Percentiles rank a stretch among this genome's conserved stretches.
Evolutionary conservation across 2,888 invertebrate genomes (phyloP).

Genomic region (Venusia cambrica): DNA sequence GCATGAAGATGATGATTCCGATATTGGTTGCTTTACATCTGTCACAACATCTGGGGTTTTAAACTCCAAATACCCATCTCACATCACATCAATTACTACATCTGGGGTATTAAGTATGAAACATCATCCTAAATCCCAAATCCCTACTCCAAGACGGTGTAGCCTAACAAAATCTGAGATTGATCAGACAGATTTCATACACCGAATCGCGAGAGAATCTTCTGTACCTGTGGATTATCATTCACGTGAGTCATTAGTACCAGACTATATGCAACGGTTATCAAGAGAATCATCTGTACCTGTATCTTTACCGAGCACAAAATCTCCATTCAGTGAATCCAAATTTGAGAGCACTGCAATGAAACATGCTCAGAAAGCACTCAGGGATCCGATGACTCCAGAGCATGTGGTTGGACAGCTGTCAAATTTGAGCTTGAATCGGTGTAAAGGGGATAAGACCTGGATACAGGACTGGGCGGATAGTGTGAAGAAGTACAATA

Average conservation of each 20-base stretch:
- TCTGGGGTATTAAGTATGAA: conserved; percentile 85
- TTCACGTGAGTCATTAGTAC: conserved; percentile 59
- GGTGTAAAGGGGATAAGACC: conserved; percentile 75
- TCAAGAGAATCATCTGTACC: conserved; percentile 70
- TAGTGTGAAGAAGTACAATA: conserved; percentile 79
- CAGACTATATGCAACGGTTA: conserved; percentile 73
- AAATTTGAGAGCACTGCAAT: conserved; percentile 68
- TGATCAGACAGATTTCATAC: conserved; percentile 83
- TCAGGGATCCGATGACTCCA: conserved; percentile 55
- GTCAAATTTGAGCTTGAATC: conserved; percentile 69
- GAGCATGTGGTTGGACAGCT: conserved; percentile 66
- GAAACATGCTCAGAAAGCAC: conserved; percentile 59
- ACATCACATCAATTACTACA: conserved; percentile 82
- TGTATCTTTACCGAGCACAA: conserved; percentile 60
- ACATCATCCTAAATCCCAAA: conserved; percentile 50
- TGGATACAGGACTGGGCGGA: conserved; percentile 86
- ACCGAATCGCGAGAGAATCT: conserved; percentile 59
- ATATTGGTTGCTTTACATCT: conserved; percentile 85
- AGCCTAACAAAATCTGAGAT: conserved; percentile 86
- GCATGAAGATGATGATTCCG: conserved; percentile 60
- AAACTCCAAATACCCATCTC: conserved; percentile 67
- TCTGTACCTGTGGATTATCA: conserved; percentile 62
- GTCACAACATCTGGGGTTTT: conserved; percentile 84
- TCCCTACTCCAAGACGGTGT: conserved; percentile 66
- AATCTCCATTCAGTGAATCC: conserved; percentile 45